Base-by-base conservation (phyloP, 2,113 vertebrate species). In the Colistium nudipinnis region DNA sequence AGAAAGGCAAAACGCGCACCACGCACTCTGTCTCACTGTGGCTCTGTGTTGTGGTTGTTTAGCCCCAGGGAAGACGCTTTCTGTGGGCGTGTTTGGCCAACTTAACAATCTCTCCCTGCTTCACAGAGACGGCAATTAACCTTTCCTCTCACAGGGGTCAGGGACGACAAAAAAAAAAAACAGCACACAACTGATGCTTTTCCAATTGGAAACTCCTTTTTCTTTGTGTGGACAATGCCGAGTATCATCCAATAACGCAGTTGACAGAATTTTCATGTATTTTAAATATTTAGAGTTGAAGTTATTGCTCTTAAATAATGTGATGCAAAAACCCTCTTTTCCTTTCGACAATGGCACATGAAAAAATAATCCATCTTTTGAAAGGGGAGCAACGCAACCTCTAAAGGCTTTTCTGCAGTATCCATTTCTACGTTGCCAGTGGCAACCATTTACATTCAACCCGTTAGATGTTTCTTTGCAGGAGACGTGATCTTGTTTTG, bases 391-490 rank as follows among this genome's bases (percentile, higher is more conserved):
- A 47, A 69, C 74, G 30, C 31, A 11, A n/a, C 57, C 49, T 73
- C 35, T 64, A 41, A 68, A 71, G 25, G 22, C 47, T 72, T 77
- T 64, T 68, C 65, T 62, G n/a, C 65, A 44, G 27, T 62, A 45
- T 45, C 35, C 55, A 17, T 54, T 35, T 41, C 59, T 13, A 51
- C 16, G 71, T 65, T 85, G 70, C 79, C 79, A 76, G 1, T 61
- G 68, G 85, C 82, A 80, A 82, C 77, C 80, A 80, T 89, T 69
- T 83, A 56, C 75, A 77, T 87, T 84, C 64, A 85, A 84, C 81
- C 75, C 35, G 62, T 80, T 59, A 61, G 39, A 62, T 62, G 36
- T 62, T 62, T 65, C 62, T 80, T 70, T 76, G 78, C 76, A 51
- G 62, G 59, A 73, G 72, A 49, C 9, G 0, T 35, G 49, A 71